These are phyloP conservation scores for Macrotis lagotis DNA, from an alignment of 2,113 vertebrate genomes.

Conservation along the genomic window DNA sequence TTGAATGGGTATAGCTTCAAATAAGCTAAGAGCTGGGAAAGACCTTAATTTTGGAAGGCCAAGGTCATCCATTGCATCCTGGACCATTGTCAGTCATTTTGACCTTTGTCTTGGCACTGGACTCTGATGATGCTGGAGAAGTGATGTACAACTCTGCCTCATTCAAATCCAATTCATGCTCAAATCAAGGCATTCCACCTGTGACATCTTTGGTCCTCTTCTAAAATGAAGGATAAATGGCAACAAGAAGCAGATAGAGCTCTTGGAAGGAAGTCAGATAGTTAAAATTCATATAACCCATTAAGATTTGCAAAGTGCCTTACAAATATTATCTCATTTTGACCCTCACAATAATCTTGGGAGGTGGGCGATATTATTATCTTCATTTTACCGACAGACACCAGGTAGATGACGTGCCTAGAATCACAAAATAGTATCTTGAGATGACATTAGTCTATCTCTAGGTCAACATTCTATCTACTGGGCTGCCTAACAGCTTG, in stretches of 20 bases:
- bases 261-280: neutral
- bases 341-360: neutral
- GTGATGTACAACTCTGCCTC: neutral
- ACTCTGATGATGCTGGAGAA: neutral
- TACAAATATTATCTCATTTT: neutral
- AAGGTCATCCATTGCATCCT: neutral
- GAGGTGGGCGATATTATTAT: neutral
- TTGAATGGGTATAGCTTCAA: neutral
- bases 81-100: neutral
- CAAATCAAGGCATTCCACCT: neutral
- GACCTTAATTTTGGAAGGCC: neutral
- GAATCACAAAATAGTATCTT: neutral
- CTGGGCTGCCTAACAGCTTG: neutral
- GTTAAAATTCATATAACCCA: neutral
- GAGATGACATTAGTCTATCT: neutral
- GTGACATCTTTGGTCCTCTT: neutral
- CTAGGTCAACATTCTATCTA: neutral
- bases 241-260: neutral
- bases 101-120: neutral
- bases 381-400: neutral
- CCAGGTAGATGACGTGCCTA: neutral
- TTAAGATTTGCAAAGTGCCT: neutral
- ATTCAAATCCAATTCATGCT: neutral
- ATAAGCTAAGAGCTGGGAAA: neutral
- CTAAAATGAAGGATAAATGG: neutral